Base-by-base conservation (phyloP, 2,113 vertebrate genomes). In the Charadrius vociferus region DNA sequence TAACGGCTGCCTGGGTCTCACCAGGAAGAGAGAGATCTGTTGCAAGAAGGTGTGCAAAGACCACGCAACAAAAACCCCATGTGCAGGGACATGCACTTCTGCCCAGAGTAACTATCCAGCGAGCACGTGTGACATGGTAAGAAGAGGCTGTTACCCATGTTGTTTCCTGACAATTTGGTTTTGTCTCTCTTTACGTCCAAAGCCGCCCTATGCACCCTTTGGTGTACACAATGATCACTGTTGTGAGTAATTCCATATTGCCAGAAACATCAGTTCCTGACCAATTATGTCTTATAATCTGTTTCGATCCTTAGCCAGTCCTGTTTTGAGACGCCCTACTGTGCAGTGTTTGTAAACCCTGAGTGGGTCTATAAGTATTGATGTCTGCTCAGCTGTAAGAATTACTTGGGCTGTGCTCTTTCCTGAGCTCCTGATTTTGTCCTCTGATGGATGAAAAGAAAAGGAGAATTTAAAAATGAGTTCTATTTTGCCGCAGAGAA, bases 291-390 rank as follows among this genome's bases (percentile, higher is more conserved):
- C 16, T 85, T 81, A 61, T 56, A 92, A 90, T 77, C 24, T 72
- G 45, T 77, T 93, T 88, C 6, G 36, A 86, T 86, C 67, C 62
- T 80, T 41, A 86, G 53, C 58, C 71, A 86, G 19, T 59, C 12
- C 27, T 93, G 43, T 58, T 86, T 68, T 37, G 67, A 68, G 85
- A 29, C 1, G 3, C 34, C 88, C 58, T 68, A 39, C 74, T 65
- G 79, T 73, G 79, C 67, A 77, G 49, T 90, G 88, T 95, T 96
- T 95, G 88, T 79, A 97, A 96, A 96, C 62, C 18, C 37, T 29
- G 71, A 70, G 36, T 45, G 70, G 58, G 62, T 93, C 91, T 95
- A 17, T 95, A 95, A 83, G 82, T 92, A 96, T 95, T 83, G 90
- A 95, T 88, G 79, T 52, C 71, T 95, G 49, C 66, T 92, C 53